Evolutionary conservation across 2,888 invertebrate species (phyloP).

Genomic region (Lottia scabra): DNA sequence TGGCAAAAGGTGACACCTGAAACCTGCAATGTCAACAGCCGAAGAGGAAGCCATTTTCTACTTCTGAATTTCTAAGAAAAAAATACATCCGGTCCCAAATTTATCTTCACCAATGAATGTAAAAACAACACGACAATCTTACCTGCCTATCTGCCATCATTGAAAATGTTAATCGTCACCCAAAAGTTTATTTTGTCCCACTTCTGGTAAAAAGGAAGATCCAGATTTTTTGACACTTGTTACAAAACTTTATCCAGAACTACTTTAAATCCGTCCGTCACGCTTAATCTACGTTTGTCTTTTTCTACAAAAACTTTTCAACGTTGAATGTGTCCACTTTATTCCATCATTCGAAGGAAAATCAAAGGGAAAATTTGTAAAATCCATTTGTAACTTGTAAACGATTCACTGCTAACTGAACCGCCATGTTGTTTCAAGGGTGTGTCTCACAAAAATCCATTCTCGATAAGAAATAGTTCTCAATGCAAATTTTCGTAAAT

Average conservation of each 20-base stretch:
- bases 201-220: no score
- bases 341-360: background rate
- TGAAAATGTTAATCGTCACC: no score
- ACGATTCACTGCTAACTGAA: background rate
- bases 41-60: no score
- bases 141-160: no score
- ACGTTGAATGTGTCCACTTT: background rate
- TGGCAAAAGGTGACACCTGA: no score
- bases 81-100: no score
- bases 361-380: background rate
- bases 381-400: background rate
- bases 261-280: background rate
- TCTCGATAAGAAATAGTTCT: background rate
- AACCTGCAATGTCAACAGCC: no score
- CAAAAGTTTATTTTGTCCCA: no score
- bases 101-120: no score
- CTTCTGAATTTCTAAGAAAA: no score
- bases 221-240: background rate
- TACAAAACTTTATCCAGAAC: background rate
- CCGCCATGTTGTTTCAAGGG: constrained; percentile 61
- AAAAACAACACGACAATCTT: no score
- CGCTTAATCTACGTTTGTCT: background rate
- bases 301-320: background rate
- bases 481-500: background rate
- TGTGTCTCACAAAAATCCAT: constrained; percentile 35